Evolutionary conservation across 2,888 invertebrate genomes (phyloP), one percentile per base, ranked within the genome.

Genomic region (Ischnus inquisitorius): DNA sequence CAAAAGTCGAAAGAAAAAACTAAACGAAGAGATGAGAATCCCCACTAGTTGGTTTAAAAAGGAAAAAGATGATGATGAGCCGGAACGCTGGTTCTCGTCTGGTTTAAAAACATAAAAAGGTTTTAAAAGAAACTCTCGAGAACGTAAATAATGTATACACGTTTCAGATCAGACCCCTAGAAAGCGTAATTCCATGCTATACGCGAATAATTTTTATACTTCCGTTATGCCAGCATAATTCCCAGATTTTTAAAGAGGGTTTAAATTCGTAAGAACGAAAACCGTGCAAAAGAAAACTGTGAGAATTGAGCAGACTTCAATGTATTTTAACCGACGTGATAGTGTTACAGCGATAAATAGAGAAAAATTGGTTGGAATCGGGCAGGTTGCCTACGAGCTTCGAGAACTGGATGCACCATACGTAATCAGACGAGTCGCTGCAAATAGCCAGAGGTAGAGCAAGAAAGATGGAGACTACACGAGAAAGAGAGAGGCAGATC

Each of bases 381-480:
- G 51, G 71, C 54, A 25, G 60, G 28, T 25, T 54, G 28, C 19
- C 39, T 71, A 67, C 64, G 34, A 69, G 28, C 12, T 69, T 74
- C 57, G 54, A 67, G 46, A 22, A 39, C 46, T 48, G 46, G 68
- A 28, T 57, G 57, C 57, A 12, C 72, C 14, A 25, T 77, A 84
- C 60, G 84, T 82, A 84, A 84, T 84, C 82, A 84, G 67, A 14
- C 65, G 80, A 71, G 77, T 64, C 76, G 74, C 82, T 85, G 81
- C 51, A 78, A 76, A 79, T 78, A 68, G 74, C 67, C 68, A 16
- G 25, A 41, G 65, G 65, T 39, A 71, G 71, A 76, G 71, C 3
- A 10, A 51, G 75, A 39, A 54, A 54, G 51, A 39, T 34, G 43
- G 12, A 16, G 48, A 48, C 14, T 67, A 19, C 1, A 25, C 34